Conservation (phyloP, 1,140 invertebrate species). For the Drosophila saltans region DNA sequence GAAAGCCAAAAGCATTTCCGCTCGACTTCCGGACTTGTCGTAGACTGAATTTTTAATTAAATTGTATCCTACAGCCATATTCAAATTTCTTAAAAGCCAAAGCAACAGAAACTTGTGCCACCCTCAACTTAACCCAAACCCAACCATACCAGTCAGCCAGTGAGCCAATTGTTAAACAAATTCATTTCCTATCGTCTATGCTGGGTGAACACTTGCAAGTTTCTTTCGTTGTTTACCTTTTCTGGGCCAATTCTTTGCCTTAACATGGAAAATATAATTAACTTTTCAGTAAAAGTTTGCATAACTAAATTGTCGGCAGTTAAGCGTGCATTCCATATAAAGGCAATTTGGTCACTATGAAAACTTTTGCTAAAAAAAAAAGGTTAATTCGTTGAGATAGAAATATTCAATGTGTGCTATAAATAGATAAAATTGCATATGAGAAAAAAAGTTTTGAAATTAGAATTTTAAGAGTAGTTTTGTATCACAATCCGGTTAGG, state of each 20-base stretch:
- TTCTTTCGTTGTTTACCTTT: slow-evolving; percentile 11
- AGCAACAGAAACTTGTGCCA: slow-evolving; percentile 1
- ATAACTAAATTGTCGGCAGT: not conserved
- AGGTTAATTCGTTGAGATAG: too few relatives aligned
- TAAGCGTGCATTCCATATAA: not conserved
- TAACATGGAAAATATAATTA: slow-evolving; percentile 8
- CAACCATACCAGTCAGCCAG: not conserved
- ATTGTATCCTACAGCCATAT: slow-evolving; percentile 37
- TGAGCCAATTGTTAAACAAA: slow-evolving; percentile 1
- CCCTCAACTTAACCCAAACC: not conserved
- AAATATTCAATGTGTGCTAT: too few relatives aligned
- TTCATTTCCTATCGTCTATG: slow-evolving; percentile 1
- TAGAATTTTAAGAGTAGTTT: too few relatives aligned
- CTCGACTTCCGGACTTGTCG: slow-evolving; percentile 26
- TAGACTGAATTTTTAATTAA: slow-evolving; percentile 51
- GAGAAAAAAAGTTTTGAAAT: too few relatives aligned
- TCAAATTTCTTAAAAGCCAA: slow-evolving; percentile 30
- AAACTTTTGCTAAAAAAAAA: too few relatives aligned
- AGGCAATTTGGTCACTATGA: not conserved
- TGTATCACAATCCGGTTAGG: too few relatives aligned
- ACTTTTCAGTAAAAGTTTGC: not conserved
- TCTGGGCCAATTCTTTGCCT: not conserved
- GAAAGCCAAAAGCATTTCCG: slow-evolving; percentile 25
- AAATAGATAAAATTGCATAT: too few relatives aligned
- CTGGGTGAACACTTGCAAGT: not conserved